phyloP scores from a whole-genome alignment of 2,113 vertebrate genomes.

The Cephalopholis sonnerati region DNA sequence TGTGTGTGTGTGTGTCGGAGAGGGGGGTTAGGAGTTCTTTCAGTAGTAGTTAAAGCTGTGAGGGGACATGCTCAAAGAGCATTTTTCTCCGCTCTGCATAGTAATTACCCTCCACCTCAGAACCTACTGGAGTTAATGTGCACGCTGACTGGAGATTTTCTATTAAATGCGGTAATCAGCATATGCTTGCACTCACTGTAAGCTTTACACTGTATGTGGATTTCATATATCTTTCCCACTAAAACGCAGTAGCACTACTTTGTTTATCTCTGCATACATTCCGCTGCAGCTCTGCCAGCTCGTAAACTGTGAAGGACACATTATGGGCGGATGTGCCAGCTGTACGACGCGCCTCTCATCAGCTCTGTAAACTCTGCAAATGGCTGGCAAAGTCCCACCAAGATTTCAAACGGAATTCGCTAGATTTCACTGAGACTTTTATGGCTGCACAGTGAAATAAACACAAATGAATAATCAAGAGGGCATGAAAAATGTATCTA shows the following conservation, averaged over 20 bases:
- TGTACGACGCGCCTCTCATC: slow-evolving; percentile 32
- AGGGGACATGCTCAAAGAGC: slow-evolving; percentile 53
- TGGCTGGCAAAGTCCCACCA: slow-evolving; percentile 37
- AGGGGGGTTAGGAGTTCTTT: slow-evolving; percentile 37
- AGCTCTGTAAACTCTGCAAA: slow-evolving; percentile 48
- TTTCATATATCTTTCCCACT: slow-evolving; percentile 16
- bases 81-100: slow-evolving; percentile 63
- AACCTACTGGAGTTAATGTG: slow-evolving; percentile 59
- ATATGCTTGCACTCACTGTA: slow-evolving; percentile 24
- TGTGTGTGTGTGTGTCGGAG: slow-evolving; percentile 13
- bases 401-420: slow-evolving; percentile 58
- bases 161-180: slow-evolving; percentile 50
- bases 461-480: slow-evolving; percentile 67
- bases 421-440: slow-evolving; percentile 33
- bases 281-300: slow-evolving; percentile 21
- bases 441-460: slow-evolving; percentile 43
- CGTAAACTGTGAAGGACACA: slow-evolving; percentile 59
- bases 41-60: slow-evolving; percentile 42
- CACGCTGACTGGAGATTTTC: slow-evolving; percentile 45
- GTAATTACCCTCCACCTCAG: slow-evolving; percentile 67
- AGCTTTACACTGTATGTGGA: slow-evolving; percentile 13
- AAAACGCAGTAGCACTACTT: slow-evolving; percentile 16
- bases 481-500: slow-evolving; percentile 48
- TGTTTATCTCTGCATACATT: slow-evolving; percentile 44
- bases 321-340: slow-evolving; percentile 37